These are phyloP conservation scores for Morphnarchus princeps DNA, from an alignment of 2,113 vertebrate species.

Conservation along the genomic window DNA sequence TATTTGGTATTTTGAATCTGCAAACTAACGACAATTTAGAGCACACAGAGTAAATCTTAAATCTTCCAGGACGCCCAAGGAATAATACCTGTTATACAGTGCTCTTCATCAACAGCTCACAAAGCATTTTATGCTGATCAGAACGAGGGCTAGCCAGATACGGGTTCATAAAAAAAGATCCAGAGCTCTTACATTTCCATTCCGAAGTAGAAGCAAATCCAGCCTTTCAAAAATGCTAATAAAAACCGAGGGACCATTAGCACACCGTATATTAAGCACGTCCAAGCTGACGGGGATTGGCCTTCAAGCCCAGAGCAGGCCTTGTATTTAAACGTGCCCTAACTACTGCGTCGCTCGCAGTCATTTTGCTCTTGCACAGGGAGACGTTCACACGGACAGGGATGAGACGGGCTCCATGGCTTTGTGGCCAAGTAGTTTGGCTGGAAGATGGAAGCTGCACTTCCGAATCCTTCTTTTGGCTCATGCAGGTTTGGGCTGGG, in stretches of 20 bases:
- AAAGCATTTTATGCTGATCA: background rate
- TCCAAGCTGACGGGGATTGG: background rate
- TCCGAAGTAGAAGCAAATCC: background rate
- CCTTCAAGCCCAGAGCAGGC: background rate
- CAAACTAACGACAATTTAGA: background rate
- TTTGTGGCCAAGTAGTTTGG: background rate
- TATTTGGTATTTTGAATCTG: background rate
- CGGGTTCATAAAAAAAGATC: background rate
- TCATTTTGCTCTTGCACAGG: background rate
- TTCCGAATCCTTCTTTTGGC: background rate
- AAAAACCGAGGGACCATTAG: background rate
- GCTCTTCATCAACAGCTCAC: background rate
- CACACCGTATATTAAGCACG: background rate
- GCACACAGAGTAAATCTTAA: background rate
- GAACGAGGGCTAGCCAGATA: background rate
- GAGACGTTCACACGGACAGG: background rate
- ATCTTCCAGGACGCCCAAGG: background rate
- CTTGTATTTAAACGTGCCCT: background rate
- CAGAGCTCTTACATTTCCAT: background rate
- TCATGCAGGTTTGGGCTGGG: background rate
- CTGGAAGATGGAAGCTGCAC: background rate
- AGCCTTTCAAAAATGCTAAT: slow-evolving; percentile 7
- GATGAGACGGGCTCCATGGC: rapidly evolving
- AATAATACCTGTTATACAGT: background rate
- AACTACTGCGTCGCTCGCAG: background rate